Percentiles rank a stretch among this genome's conserved stretches.
Conservation (phyloP, 2,113 vertebrate genomes). For the Rhagologus leucostigma region DNA sequence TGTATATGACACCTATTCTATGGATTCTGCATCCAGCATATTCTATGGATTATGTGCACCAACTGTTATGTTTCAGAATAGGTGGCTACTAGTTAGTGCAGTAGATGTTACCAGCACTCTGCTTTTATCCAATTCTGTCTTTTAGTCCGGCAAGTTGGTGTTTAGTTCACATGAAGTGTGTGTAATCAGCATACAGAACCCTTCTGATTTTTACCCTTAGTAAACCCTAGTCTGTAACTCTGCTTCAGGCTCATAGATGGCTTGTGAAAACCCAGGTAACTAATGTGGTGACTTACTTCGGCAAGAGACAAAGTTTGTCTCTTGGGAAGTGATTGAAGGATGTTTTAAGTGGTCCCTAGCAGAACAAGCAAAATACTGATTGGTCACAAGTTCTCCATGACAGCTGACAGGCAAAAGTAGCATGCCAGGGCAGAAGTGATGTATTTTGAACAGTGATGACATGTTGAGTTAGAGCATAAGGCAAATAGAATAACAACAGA, state of each 20-base stretch:
- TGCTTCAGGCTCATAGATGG: background rate
- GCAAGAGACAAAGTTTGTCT: background rate
- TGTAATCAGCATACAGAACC: background rate
- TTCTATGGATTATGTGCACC: background rate
- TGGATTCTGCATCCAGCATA: background rate
- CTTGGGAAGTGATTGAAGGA: background rate
- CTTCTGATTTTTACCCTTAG: background rate
- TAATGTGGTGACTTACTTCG: background rate
- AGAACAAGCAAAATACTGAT: background rate
- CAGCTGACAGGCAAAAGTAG: constrained; percentile 36
- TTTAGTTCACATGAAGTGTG: background rate
- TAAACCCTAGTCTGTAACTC: background rate
- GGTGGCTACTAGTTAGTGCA: background rate
- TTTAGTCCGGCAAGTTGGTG: background rate
- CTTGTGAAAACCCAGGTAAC: background rate
- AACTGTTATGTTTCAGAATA: background rate
- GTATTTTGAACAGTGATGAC: constrained; percentile 37
- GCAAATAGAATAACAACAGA: constrained; percentile 65
- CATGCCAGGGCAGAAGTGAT: constrained; percentile 4
- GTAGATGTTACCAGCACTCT: background rate
- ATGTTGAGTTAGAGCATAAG: constrained; percentile 64
- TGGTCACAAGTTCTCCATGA: constrained; percentile 26
- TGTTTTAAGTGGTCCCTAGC: background rate
- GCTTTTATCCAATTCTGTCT: background rate
- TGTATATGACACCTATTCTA: rapidly evolving